phyloP scores from a whole-genome alignment of 2,113 vertebrate genomes.

The Ageneiosus marmoratus region DNA sequence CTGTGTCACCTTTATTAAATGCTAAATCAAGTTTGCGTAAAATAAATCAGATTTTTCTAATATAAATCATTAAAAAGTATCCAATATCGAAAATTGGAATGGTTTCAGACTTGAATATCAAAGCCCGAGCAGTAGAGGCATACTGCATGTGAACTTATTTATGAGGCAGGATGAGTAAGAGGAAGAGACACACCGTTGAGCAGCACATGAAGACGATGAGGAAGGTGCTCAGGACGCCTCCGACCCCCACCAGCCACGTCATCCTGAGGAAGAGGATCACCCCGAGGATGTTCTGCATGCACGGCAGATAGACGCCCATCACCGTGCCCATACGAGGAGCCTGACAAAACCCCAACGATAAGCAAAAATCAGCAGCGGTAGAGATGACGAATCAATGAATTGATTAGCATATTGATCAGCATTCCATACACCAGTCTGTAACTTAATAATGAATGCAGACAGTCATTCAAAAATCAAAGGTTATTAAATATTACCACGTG shows the following conservation, averaged over 20 bases:
- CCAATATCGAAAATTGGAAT: background rate
- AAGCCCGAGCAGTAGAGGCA: too few species aligned
- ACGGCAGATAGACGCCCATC: conserved; percentile 97
- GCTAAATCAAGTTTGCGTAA: background rate
- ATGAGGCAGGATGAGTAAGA: background rate
- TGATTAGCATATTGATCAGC: background rate
- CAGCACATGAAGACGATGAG: conserved; percentile 96
- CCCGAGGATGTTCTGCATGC: conserved; percentile 97
- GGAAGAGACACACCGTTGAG: conserved; percentile 84
- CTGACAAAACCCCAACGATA: conserved; percentile 66
- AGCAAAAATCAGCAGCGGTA: background rate
- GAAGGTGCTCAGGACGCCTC: conserved; percentile 91
- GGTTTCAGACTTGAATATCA: too few species aligned
- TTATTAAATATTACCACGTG: background rate
- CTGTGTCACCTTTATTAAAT: background rate
- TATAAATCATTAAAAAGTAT: background rate
- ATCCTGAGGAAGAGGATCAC: conserved; percentile 97
- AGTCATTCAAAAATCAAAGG: background rate
- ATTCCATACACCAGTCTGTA: background rate
- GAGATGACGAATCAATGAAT: background rate
- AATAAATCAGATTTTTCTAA: background rate
- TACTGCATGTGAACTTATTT: too few species aligned
- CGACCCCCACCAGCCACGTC: conserved; percentile 95
- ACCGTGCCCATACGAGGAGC: conserved; percentile 93
- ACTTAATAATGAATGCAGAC: background rate